Percentiles rank a stretch among this genome's conserved stretches.
phyloP scores from a whole-genome alignment of 2,888 invertebrate genomes.

The Phoenoteleia sp. region DNA sequence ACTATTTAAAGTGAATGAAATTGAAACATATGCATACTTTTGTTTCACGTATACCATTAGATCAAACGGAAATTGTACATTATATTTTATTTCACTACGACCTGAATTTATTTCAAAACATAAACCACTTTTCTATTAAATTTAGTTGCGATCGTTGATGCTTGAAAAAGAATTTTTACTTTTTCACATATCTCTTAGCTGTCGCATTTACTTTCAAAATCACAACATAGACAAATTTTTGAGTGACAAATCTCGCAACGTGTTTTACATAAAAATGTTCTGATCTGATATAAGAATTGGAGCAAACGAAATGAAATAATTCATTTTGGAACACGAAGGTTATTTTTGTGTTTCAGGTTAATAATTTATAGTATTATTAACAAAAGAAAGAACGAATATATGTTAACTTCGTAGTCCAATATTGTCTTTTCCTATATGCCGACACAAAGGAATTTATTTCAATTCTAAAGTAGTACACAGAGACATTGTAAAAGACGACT shows the following conservation, averaged over 20 bases:
- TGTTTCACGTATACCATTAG: too few species aligned
- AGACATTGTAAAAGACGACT: conserved; percentile 18
- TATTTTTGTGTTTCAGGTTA: too few species aligned
- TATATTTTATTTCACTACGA: too few species aligned
- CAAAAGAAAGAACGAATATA: background rate
- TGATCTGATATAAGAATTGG: background rate
- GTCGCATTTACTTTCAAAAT: background rate
- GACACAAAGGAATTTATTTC: conserved; percentile 19
- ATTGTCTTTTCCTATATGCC: background rate
- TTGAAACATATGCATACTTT: too few species aligned
- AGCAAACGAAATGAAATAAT: background rate
- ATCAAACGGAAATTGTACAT: too few species aligned
- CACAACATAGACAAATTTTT: background rate
- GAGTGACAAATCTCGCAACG: background rate
- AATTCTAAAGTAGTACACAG: conserved; percentile 17
- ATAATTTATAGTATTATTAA: background rate
- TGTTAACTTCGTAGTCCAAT: background rate
- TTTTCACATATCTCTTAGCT: background rate
- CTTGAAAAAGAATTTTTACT: background rate
- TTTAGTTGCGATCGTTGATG: background rate
- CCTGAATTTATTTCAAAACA: too few species aligned
- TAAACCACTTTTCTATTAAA: background rate
- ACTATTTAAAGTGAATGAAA: too few species aligned
- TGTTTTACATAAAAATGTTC: background rate
- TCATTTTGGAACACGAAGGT: too few species aligned